A percentile compares a stretch with the other conserved stretches of the same genome.
These are phyloP conservation scores for Tetheella fluctuosa DNA, from an alignment of 2,888 invertebrate genomes.

Conservation along the genomic window DNA sequence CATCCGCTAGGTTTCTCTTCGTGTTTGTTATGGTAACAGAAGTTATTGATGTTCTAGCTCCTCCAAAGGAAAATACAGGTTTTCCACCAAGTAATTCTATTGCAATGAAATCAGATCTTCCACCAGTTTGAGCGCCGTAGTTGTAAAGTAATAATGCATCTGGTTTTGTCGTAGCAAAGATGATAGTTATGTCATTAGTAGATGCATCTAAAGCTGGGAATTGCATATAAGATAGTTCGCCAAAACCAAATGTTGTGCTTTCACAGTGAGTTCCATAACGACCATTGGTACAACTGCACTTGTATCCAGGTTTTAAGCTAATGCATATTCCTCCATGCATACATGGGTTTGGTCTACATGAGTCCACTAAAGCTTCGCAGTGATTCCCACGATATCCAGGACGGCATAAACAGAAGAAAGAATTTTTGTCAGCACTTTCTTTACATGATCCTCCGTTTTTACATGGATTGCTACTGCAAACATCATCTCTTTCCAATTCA, in stretches of 20 bases:
- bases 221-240: constrained; percentile 94
- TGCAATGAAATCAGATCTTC: constrained; percentile 96
- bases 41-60: constrained; percentile 94
- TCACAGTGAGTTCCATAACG: constrained; percentile 96
- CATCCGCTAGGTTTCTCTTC: constrained; percentile 89
- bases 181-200: constrained; percentile 95
- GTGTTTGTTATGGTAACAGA: constrained; percentile 88
- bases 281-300: constrained; percentile 93
- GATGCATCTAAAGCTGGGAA: constrained; percentile 93
- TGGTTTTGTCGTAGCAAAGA: constrained; percentile 94
- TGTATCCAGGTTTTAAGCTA: constrained; percentile 94
- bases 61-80: constrained; percentile 95
- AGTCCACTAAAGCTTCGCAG: constrained; percentile 94
- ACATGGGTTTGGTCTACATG: constrained; percentile 97
- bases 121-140: constrained; percentile 94
- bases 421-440: constrained; percentile 93
- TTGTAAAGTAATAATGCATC: constrained; percentile 96
- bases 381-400: constrained; percentile 96
- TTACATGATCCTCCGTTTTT: constrained; percentile 96
- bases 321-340: constrained; percentile 94
- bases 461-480: constrained; percentile 93
- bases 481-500: constrained; percentile 92
- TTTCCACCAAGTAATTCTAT: constrained; percentile 93
- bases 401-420: constrained; percentile 96
- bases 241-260: constrained; percentile 94